Evolutionary conservation across 2,888 invertebrate genomes (phyloP).

Genomic region (Scaeva pyrastri): DNA sequence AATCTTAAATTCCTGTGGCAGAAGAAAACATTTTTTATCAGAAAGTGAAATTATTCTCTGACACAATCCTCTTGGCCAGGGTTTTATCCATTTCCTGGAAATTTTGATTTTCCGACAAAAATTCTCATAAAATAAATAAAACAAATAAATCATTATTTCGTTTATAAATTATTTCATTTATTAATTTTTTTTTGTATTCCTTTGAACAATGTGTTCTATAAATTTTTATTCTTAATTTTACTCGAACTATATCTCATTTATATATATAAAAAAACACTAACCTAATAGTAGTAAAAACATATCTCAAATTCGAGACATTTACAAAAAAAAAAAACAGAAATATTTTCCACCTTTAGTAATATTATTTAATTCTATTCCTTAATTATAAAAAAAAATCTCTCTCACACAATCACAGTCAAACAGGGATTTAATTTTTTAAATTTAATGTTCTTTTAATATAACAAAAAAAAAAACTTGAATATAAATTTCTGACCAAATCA

Average conservation of each 20-base stretch:
- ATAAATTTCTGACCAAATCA: slow-evolving; percentile 42
- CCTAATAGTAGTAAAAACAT: slow-evolving; percentile 31
- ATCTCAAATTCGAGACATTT: slow-evolving; percentile 48
- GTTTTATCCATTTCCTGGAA: too few relatives aligned
- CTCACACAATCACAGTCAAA: slow-evolving; percentile 65
- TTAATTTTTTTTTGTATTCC: slow-evolving; percentile 25
- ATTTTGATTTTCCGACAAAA: too few relatives aligned
- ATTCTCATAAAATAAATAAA: too few relatives aligned
- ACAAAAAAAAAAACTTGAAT: slow-evolving; percentile 4
- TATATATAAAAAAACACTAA: slow-evolving; percentile 29
- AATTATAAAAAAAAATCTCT: slow-evolving; percentile 23
- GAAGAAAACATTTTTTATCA: too few relatives aligned
- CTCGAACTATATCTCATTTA: slow-evolving; percentile 20
- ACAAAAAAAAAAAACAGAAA: slow-evolving; percentile 21
- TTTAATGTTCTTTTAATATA: slow-evolving; percentile 22
- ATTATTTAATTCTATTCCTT: slow-evolving; percentile 11
- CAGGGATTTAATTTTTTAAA: slow-evolving; percentile 25
- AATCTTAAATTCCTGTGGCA: too few relatives aligned
- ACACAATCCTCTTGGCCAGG: too few relatives aligned
- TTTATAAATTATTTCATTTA: slow-evolving; percentile 58
- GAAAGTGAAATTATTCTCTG: too few relatives aligned
- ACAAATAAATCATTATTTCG: too few relatives aligned
- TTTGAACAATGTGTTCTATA: slow-evolving; percentile 52
- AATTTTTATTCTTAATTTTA: slow-evolving; percentile 11
- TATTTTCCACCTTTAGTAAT: not conserved